These are phyloP conservation scores for Bombus polaris DNA, from an alignment of 1,140 invertebrate genomes.

Conservation along the genomic window DNA sequence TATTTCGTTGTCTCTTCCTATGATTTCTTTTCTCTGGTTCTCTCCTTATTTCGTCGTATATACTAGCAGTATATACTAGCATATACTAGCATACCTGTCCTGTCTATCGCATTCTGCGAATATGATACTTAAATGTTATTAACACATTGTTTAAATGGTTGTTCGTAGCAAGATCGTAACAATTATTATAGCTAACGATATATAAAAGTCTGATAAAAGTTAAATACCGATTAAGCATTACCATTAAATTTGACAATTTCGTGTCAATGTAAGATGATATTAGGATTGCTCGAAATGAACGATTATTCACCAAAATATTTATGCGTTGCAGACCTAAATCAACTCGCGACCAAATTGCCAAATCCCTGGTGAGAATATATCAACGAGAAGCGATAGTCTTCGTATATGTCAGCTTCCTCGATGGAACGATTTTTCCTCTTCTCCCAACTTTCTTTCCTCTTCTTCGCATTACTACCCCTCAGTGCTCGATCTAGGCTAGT, in stretches of 20 bases:
- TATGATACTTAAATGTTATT: conserved; percentile 56
- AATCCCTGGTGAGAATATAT: background rate
- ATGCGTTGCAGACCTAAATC: background rate
- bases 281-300: background rate
- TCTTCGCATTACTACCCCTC: background rate
- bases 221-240: background rate
- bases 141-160: conserved; percentile 8
- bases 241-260: background rate
- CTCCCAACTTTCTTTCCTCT: background rate
- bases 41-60: conserved; percentile 1
- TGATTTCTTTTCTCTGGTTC: background rate
- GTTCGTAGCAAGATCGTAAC: conserved; percentile 30
- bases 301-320: background rate
- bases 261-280: background rate
- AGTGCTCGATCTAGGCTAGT: conserved; percentile 14
- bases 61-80: conserved; percentile 3
- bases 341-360: background rate
- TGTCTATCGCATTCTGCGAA: background rate
- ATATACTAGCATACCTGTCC: background rate
- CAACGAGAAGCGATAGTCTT: conserved; percentile 7
- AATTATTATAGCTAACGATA: background rate
- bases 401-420: background rate
- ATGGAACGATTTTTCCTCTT: background rate
- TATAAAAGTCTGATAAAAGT: conserved; percentile 19
- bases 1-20: background rate